Evolutionary conservation across 2,113 vertebrate species (phyloP).

Genomic region (Rhinolophus sinicus): DNA sequence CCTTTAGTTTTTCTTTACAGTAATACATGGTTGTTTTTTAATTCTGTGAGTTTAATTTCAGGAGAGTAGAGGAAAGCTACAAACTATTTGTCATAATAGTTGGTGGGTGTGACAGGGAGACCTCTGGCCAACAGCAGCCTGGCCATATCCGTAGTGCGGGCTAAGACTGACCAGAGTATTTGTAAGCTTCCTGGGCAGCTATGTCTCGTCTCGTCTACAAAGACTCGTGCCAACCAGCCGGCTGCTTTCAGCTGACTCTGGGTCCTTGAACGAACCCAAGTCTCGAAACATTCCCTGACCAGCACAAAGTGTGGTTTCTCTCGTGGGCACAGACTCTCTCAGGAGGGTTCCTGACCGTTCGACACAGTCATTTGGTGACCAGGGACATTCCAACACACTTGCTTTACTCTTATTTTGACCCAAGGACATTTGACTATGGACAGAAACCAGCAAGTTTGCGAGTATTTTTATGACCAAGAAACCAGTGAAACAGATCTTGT

Average conservation of each 20-base stretch:
- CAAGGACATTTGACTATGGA: background rate
- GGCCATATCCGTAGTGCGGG: rapidly evolving
- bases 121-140: rapidly evolving
- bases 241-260: background rate
- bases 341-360: background rate
- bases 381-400: background rate
- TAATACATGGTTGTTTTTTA: background rate
- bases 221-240: background rate
- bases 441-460: background rate
- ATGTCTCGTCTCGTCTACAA: background rate
- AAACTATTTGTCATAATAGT: background rate
- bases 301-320: background rate
- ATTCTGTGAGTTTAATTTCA: background rate
- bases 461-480: background rate
- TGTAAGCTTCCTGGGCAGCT: rapidly evolving
- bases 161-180: background rate
- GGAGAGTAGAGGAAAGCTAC: background rate
- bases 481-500: background rate
- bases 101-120: background rate
- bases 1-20: background rate
- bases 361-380: background rate
- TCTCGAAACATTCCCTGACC: background rate
- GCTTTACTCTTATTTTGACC: background rate
- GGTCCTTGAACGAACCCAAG: background rate
- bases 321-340: background rate